These are phyloP conservation scores for Drosophila neonasuta DNA, from an alignment of 2,888 invertebrate genomes.

Conservation along the genomic window DNA sequence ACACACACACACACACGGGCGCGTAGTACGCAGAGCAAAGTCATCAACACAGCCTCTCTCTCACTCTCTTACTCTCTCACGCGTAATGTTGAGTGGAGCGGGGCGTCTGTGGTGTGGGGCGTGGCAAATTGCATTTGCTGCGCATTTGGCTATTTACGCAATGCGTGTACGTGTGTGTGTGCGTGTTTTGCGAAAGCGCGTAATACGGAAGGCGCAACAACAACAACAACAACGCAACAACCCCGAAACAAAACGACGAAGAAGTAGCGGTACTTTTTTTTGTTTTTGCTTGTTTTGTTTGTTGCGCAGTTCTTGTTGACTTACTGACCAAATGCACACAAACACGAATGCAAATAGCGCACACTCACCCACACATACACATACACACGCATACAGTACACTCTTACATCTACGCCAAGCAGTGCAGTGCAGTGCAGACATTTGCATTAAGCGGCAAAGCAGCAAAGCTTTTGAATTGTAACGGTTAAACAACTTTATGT, in stretches of 20 bases:
- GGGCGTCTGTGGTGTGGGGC: conserved; percentile 54
- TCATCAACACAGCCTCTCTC: conserved; percentile 17
- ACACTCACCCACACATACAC: conserved; percentile 6
- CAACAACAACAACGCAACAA: conserved; percentile 46
- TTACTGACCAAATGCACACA: conserved; percentile 60
- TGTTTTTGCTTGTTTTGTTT: conserved; percentile 47
- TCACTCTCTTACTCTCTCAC: not conserved
- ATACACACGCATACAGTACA: not conserved
- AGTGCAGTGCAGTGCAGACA: not conserved
- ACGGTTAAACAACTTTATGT: conserved; percentile 42
- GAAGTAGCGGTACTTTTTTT: conserved; percentile 28
- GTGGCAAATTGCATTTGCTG: conserved; percentile 74
- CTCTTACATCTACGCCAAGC: conserved; percentile 5
- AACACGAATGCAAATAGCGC: not conserved
- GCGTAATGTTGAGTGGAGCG: not conserved
- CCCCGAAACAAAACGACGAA: conserved; percentile 34
- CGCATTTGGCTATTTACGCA: conserved; percentile 75
- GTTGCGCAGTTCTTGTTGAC: conserved; percentile 55
- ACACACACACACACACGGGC: conserved; percentile 17
- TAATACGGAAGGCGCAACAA: conserved; percentile 46
- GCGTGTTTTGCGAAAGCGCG: conserved; percentile 52
- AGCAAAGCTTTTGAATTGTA: conserved; percentile 13
- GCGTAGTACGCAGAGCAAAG: not conserved
- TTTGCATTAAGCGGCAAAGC: conserved; percentile 27
- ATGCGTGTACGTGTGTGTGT: conserved; percentile 26